Conservation (phyloP, 1,140 invertebrate species). For the Oscheius sp. region DNA sequence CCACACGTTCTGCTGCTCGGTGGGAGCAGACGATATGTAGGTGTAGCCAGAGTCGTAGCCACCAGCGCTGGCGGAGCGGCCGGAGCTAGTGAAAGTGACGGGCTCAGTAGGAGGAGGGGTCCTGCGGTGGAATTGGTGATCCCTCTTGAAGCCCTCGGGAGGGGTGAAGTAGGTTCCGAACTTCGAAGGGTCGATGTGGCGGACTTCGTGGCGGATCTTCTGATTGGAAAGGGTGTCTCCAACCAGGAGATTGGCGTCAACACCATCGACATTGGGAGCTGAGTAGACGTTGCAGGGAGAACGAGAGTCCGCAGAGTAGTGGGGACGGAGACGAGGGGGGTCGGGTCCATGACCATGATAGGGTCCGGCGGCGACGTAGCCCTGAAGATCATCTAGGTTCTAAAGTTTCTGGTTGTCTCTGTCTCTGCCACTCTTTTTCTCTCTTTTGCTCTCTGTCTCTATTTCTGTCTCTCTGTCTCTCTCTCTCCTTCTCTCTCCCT, state of each 20-base stretch:
- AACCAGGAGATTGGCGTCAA: slow-evolving; percentile 46
- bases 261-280: slow-evolving; percentile 36
- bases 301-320: slow-evolving; percentile 52
- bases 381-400: slow-evolving; percentile 10
- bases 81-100: slow-evolving; percentile 46
- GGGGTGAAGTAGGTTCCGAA: slow-evolving; percentile 49
- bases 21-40: slow-evolving; percentile 22
- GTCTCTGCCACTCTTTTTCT: too few species aligned
- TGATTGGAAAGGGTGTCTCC: slow-evolving; percentile 60
- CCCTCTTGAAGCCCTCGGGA: slow-evolving; percentile 50
- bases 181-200: slow-evolving; percentile 33
- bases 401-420: too few species aligned
- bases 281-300: slow-evolving; percentile 46
- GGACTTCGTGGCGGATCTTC: slow-evolving; percentile 40
- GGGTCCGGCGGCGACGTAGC: slow-evolving; percentile 31
- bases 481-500: too few species aligned
- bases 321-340: slow-evolving; percentile 42
- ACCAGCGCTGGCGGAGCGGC: slow-evolving; percentile 10
- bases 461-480: too few species aligned
- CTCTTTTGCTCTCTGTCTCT: too few species aligned
- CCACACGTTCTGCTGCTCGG: slow-evolving; percentile 32
- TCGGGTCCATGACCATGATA: slow-evolving; percentile 51
- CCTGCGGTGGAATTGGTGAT: slow-evolving; percentile 38
- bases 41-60: neutral
- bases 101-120: slow-evolving; percentile 45